Base-by-base conservation (phyloP, 1,140 invertebrate genomes). In the Linepithema humile region DNA sequence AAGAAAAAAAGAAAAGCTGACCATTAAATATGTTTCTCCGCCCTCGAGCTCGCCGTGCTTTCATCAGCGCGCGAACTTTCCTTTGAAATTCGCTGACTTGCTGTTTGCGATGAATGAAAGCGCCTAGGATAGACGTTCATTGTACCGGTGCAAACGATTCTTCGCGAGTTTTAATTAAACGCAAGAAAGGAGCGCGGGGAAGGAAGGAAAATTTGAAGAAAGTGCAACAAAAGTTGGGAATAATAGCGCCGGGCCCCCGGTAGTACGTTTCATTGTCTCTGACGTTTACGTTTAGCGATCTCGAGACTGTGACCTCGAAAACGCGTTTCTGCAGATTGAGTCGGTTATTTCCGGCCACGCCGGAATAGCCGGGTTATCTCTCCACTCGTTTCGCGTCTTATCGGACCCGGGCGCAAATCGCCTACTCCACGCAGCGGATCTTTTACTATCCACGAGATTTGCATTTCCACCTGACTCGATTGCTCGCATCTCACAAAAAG, bases 141-240 rank as follows among this genome's bases (percentile, higher is more conserved):
- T 78, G 75, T 70, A 75, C 73, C 62, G 32, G 75, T n/a, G 43
- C 59, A 55, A 80, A 80, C 48, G 75, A 80, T 80, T 80, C 75
- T 70, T 80, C 48, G 35, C 17, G 48, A 70, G 64, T 80, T 80
- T 80, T 80, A 80, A 80, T 80, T 80, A 69, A 80, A 78, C 75
- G 62, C 23, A 55, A 69, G 32, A 62, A 40, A 55, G 48, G 17
- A 69, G 23, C 32, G 45, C 15, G 60, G 74, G 7, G 43, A n/a
- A 50, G n/a, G 29, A 35, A 40, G 17, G 20, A 10, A 67, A 50
- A 78, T 78, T 78, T 69, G 23, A 69, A 55, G 45, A 38, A 55
- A 29, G 64, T 32, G 64, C 32, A 53, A 69, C 45, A 40, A 40
- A 80, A 80, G 64, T 80, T 80, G 40, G 23, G 29, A 67, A 38